Evolutionary conservation across 2,797 vertebrate species (phyloP), one percentile per base, ranked within the genome.

Genomic region (Zalophus californianus): DNA sequence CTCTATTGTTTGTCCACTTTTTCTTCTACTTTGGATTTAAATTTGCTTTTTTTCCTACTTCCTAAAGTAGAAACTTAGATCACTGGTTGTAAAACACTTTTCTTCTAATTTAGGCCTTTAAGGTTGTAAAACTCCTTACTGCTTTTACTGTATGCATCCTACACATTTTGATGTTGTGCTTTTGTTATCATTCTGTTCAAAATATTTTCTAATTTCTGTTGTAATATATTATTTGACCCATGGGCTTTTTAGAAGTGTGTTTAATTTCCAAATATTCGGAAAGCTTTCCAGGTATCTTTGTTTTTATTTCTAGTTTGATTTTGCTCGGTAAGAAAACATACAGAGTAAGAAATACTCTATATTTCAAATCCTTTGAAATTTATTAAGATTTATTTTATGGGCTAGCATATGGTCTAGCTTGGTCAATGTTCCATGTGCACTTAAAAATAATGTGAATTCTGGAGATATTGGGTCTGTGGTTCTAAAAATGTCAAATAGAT

Each of bases 251-350:
- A 80, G 29, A 91, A 73, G 32, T 54, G 32, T 78, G 27, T 90
- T 96, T 91, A 77, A 66, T 77, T 87, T 96, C 58, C 41, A 91
- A 96, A 83, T 83, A 94, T 91, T 96, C 93, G 35, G 62, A 96
- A 93, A 84, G 35, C 44, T 72, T 96, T 58, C 18, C 50, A 88
- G 41, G 12, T 77, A 77, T 35, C 62, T 79, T 79, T 86, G 41
- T 86, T 86, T 86, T 91, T 82, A 94, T 91, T 96, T 87, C 68
- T 83, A 94, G 77, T 70, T 75, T 87, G 92, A 77, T 91, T 91
- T n/a, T 94, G 68, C 88, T 87, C 87, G 60, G 77, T 84, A 91
- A 91, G 95, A 96, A 96, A 94, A 94, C 58, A 94, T n/a, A 66
- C 21, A 70, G 77, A 83, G 73, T 88, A 91, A 88, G 88, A 83